These are phyloP conservation scores for Vulpes vulpes DNA, from an alignment of 2,113 vertebrate species.

Conservation along the genomic window DNA sequence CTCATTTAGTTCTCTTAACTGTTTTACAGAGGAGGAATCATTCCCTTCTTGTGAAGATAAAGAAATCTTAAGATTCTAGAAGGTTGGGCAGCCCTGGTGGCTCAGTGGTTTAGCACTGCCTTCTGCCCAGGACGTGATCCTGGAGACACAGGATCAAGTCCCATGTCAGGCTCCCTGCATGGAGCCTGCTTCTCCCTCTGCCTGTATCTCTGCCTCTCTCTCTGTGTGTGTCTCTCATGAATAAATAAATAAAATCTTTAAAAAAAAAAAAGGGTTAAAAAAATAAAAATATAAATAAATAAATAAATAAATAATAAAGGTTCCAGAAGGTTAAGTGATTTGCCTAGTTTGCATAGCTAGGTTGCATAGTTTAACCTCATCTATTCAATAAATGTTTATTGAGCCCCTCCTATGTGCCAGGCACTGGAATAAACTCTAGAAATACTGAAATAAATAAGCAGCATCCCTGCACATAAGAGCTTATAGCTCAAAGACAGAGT, in stretches of 20 bases:
- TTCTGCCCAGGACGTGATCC: no score
- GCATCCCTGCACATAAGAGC: background rate
- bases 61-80: background rate
- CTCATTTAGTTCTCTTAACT: constrained; percentile 14
- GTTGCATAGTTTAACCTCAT: background rate
- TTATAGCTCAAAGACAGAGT: background rate
- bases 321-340: background rate
- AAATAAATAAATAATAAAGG: background rate
- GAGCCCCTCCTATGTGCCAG: no score
- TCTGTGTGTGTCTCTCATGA: no score
- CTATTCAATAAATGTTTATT: background rate
- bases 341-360: background rate
- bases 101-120: no score
- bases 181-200: no score
- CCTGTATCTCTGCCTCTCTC: no score
- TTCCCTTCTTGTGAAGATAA: background rate
- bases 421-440: background rate
- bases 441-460: background rate
- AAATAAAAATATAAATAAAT: no score
- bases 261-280: no score
- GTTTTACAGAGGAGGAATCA: background rate
- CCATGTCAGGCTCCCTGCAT: no score
- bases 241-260: no score
- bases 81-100: background rate
- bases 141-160: no score